Percentiles rank a stretch among this genome's conserved stretches.
These are phyloP conservation scores for Celastrina argiolus DNA, from an alignment of 2,888 invertebrate genomes.

Conservation along the genomic window DNA sequence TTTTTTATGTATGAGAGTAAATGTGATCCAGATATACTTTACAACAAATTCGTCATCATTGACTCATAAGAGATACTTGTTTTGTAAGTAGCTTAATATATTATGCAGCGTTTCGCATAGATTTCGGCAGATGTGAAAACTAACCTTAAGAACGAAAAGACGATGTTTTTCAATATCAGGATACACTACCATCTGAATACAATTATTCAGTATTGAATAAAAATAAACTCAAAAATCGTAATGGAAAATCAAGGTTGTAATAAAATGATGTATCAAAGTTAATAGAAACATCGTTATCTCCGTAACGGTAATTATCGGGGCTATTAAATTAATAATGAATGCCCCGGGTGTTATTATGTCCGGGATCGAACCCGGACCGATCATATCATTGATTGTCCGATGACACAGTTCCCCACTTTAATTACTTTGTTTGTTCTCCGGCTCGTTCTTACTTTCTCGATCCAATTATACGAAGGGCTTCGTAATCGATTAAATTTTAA, in stretches of 20 bases:
- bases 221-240: too few relatives aligned
- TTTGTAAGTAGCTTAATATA: too few relatives aligned
- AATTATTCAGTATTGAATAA: too few relatives aligned
- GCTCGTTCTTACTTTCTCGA: conserved; percentile 27
- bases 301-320: conserved; percentile 28
- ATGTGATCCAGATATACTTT: too few relatives aligned
- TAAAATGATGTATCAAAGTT: neutral
- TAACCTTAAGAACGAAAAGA: too few relatives aligned
- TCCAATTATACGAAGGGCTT: conserved; percentile 22
- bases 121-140: too few relatives aligned
- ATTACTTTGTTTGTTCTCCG: conserved; percentile 39
- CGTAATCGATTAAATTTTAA: conserved; percentile 21
- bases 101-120: too few relatives aligned
- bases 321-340: conserved; percentile 41
- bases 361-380: conserved; percentile 40
- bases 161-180: too few relatives aligned
- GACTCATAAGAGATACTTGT: too few relatives aligned
- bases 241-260: neutral
- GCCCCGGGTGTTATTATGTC: conserved; percentile 35
- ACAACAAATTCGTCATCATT: too few relatives aligned
- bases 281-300: conserved; percentile 13
- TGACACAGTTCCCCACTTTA: conserved; percentile 37
- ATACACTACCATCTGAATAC: too few relatives aligned
- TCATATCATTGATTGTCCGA: conserved; percentile 48
- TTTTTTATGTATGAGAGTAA: too few relatives aligned